phyloP scores from a whole-genome alignment of 2,113 vertebrate genomes.

The human (Homo sapiens) region GRCh38 chr5:11217501-11218000 shows the following conservation, averaged over 20 bases:
- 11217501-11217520: neutral
- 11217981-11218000: no score
- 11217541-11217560: neutral
- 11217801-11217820: neutral
- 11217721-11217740: neutral
- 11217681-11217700: neutral
- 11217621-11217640: neutral
- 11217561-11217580: neutral
- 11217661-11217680: neutral
- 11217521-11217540: neutral
- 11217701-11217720: neutral
- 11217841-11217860: neutral
- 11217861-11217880: neutral
- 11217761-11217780: neutral
- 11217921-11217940: neutral
- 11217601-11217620: neutral
- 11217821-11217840: neutral
- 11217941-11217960: neutral
- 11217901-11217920: neutral
- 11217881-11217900: neutral
- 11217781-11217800: neutral
- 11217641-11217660: neutral
- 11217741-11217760: neutral
- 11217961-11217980: neutral
- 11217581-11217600: neutral